phyloP scores from a whole-genome alignment of 2,888 invertebrate species.

The Mayetiola destructor region DNA sequence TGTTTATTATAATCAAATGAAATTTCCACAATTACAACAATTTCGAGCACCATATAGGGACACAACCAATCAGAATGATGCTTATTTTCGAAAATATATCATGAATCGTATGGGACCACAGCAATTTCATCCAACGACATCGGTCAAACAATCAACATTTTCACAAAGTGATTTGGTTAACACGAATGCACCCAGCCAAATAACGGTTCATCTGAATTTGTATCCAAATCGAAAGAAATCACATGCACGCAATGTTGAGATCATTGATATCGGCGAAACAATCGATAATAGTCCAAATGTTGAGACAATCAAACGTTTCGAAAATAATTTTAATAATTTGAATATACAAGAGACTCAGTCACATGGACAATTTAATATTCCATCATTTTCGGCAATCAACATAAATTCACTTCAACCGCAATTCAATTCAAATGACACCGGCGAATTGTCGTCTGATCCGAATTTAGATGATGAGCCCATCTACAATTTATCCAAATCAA shows the following conservation, averaged over 20 bases:
- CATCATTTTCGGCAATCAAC: background rate
- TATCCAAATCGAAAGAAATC: slow-evolving; percentile 39
- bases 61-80: background rate
- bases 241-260: slow-evolving; percentile 1
- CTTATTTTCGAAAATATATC: background rate
- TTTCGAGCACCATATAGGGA: background rate
- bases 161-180: background rate
- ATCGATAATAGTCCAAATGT: background rate
- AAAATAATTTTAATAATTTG: background rate
- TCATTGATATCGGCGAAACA: background rate
- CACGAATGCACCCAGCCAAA: slow-evolving; percentile 37
- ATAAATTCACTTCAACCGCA: background rate
- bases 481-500: background rate
- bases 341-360: background rate
- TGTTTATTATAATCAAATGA: slow-evolving; percentile 19
- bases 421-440: background rate
- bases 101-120: background rate
- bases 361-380: background rate
- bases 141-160: background rate
- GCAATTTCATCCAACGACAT: background rate
- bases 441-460: background rate
- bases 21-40: slow-evolving; percentile 20
- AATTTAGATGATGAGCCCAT: background rate
- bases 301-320: background rate
- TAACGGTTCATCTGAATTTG: slow-evolving; percentile 50